These are phyloP conservation scores for Endotricha flammealis DNA, from an alignment of 2,888 invertebrate species.

Conservation along the genomic window DNA sequence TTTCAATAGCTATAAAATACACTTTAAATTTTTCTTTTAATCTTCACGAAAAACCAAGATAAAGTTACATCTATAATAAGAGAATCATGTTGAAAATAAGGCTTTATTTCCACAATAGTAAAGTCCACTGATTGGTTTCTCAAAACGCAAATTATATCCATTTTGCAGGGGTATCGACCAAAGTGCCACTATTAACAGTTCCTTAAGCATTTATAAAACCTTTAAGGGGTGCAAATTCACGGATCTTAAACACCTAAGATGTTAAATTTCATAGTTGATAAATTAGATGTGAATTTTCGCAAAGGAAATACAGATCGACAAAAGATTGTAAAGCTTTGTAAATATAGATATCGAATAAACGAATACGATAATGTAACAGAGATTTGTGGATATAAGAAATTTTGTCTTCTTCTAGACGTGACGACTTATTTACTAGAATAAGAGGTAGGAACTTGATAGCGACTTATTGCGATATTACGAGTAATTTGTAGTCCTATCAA, in stretches of 20 bases:
- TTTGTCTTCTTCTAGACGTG: too few relatives aligned
- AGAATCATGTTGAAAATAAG: conserved; percentile 17
- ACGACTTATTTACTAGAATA: too few relatives aligned
- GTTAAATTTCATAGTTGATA: conserved; percentile 35
- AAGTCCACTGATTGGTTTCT: too few relatives aligned
- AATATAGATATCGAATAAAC: neutral
- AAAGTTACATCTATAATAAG: neutral
- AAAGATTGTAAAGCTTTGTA: neutral
- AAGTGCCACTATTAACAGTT: conserved; percentile 55
- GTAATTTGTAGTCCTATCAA: too few relatives aligned
- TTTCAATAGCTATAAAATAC: conserved; percentile 5
- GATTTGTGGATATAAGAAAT: too few relatives aligned
- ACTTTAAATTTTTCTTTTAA: conserved; percentile 5
- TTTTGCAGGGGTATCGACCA: conserved; percentile 31
- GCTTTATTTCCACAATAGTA: conserved; percentile 48
- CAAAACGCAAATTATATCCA: too few relatives aligned
- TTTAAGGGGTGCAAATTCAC: conserved; percentile 49
- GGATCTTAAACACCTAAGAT: conserved; percentile 36
- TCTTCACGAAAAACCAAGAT: too few relatives aligned
- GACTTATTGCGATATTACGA: too few relatives aligned
- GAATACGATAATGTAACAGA: too few relatives aligned
- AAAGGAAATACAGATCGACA: conserved; percentile 14
- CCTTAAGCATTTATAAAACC: conserved; percentile 29
- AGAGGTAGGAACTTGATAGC: too few relatives aligned
- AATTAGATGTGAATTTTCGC: conserved; percentile 38